Evolutionary conservation across 2,113 vertebrate species (phyloP).

Genomic region (Pristiophorus japonicus): DNA sequence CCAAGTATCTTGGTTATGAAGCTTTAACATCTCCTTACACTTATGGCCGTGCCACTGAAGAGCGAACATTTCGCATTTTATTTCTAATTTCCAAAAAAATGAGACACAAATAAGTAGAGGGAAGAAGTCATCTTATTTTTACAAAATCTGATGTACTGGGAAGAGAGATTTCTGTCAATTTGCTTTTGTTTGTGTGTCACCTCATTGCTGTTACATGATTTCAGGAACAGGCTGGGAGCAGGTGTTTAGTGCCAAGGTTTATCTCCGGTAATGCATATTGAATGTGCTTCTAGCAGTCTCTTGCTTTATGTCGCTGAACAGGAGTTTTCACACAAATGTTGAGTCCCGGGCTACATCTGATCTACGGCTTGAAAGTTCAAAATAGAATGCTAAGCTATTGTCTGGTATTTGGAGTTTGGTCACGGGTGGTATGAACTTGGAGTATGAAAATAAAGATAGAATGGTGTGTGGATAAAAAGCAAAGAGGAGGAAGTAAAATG

Average conservation of each 20-base stretch:
- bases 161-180: neutral
- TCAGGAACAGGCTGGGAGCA: neutral
- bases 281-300: neutral
- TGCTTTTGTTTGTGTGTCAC: neutral
- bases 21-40: neutral
- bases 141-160: neutral
- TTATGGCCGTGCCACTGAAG: neutral
- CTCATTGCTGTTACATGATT: neutral
- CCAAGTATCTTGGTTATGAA: neutral
- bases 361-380: neutral
- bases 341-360: neutral
- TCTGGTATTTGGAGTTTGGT: neutral
- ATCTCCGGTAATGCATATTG: neutral
- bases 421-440: neutral
- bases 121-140: neutral
- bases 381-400: neutral
- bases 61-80: neutral
- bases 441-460: neutral
- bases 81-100: too few relatives aligned
- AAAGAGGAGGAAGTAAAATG: neutral
- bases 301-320: neutral
- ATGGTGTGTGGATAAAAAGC: neutral
- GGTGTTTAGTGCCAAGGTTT: neutral
- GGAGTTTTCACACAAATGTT: neutral
- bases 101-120: neutral